phyloP scores from a whole-genome alignment of 35 echinoderm and acorn worm species.

The Amphiura filiformis region DNA sequence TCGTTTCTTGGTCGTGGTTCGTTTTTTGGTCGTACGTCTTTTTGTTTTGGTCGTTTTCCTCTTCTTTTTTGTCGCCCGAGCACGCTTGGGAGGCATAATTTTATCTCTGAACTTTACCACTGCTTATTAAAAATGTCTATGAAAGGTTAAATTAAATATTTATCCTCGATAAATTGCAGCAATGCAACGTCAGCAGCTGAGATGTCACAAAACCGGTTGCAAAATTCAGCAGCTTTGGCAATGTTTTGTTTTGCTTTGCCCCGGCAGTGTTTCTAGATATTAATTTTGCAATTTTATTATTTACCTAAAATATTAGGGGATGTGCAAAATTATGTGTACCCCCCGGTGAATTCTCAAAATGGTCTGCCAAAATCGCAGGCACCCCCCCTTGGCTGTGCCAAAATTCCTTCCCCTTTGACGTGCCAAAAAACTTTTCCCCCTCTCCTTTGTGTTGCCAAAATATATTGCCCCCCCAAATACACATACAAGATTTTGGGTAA shows the following conservation, averaged over 20 bases:
- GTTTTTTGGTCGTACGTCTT: constrained; percentile 16
- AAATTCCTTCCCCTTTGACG: too few species aligned
- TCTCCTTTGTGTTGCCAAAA: too few species aligned
- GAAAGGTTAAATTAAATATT: too few species aligned
- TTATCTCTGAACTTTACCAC: neutral
- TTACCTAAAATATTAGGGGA: too few species aligned
- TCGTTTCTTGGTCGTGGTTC: neutral
- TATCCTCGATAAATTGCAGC: neutral
- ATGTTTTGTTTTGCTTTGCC: neutral
- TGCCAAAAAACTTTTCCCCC: too few species aligned
- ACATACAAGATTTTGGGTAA: too few species aligned
- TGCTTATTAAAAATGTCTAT: neutral
- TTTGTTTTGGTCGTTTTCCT: neutral
- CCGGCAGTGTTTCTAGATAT: neutral
- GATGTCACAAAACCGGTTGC: neutral
- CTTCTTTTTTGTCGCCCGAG: neutral
- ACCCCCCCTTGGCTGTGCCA: too few species aligned
- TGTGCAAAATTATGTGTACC: too few species aligned
- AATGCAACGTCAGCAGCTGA: neutral
- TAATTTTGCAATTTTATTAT: too few species aligned
- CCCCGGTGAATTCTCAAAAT: too few species aligned
- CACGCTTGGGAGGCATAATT: neutral
- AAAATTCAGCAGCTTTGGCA: neutral
- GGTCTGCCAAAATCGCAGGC: too few species aligned
- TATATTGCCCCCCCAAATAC: too few species aligned